These are phyloP conservation scores for Clarias magur DNA, from an alignment of 2,113 vertebrate species.

Conservation along the genomic window DNA sequence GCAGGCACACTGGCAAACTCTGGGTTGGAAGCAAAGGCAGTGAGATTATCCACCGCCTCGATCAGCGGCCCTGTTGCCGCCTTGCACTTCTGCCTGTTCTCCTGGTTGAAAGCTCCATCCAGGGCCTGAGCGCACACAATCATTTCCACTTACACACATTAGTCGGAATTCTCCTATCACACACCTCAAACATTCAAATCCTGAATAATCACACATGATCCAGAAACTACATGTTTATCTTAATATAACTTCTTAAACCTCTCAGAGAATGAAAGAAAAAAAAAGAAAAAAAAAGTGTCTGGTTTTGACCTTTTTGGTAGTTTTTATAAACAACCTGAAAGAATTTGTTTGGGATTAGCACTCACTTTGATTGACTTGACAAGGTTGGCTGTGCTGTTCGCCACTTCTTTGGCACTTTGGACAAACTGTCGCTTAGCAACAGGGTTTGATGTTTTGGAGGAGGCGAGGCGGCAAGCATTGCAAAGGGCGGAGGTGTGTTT, in stretches of 20 bases:
- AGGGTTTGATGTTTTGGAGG: constrained; percentile 89
- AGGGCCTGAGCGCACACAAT: constrained; percentile 75
- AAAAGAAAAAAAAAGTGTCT: not conserved
- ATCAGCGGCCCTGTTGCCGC: constrained; percentile 89
- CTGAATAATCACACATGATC: not conserved
- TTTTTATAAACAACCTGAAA: constrained; percentile 4
- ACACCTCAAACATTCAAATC: not conserved
- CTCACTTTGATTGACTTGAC: constrained; percentile 97
- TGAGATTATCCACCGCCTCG: constrained; percentile 95
- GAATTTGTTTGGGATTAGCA: not conserved
- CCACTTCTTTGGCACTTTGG: constrained; percentile 97
- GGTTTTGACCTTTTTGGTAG: not conserved
- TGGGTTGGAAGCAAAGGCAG: constrained; percentile 93
- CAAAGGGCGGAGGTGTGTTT: constrained; percentile 97
- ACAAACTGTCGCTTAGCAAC: constrained; percentile 98
- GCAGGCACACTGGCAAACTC: constrained; percentile 94
- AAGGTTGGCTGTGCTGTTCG: constrained; percentile 96
- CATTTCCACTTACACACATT: not conserved
- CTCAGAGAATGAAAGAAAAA: too few relatives aligned
- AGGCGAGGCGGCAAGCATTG: constrained; percentile 93
- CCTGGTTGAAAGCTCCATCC: constrained; percentile 89
- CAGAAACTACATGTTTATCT: not conserved
- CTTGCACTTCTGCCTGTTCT: constrained; percentile 89
- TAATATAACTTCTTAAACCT: not conserved
- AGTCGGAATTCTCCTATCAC: not conserved